Conservation (phyloP, 2,113 vertebrate species). For the Salvator merianae region DNA sequence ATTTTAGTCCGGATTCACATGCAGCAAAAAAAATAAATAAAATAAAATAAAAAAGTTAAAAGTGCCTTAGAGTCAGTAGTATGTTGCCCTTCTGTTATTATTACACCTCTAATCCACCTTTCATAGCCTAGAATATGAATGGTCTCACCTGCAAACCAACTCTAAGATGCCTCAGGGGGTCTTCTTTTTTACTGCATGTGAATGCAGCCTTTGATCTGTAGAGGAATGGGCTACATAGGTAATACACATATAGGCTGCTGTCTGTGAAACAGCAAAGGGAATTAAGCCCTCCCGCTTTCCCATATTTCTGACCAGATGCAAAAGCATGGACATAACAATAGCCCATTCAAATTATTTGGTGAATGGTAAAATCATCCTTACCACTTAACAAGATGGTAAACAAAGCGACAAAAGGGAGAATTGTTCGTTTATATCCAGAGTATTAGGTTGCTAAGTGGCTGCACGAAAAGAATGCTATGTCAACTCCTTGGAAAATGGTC, state of each 20-base stretch:
- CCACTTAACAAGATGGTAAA: not conserved
- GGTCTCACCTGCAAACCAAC: too few relatives aligned
- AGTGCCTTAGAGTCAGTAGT: too few relatives aligned
- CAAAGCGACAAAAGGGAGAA: not conserved
- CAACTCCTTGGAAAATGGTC: not conserved
- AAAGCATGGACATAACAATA: not conserved
- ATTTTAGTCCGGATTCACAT: too few relatives aligned
- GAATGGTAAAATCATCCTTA: not conserved
- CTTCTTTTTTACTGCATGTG: too few relatives aligned
- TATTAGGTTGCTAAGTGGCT: not conserved
- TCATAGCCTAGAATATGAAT: too few relatives aligned
- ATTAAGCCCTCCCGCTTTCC: not conserved
- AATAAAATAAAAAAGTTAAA: too few relatives aligned
- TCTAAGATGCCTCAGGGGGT: too few relatives aligned
- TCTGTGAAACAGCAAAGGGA: not conserved
- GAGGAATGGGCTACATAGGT: not conserved
- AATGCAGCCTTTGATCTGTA: not conserved
- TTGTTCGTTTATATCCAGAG: not conserved
- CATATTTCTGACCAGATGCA: not conserved
- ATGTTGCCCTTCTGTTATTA: too few relatives aligned
- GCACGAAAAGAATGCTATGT: not conserved
- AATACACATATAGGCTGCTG: not conserved
- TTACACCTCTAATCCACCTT: too few relatives aligned
- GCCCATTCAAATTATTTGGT: not conserved
- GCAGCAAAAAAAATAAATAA: too few relatives aligned